A percentile compares a stretch with the other conserved stretches of the same genome.
Evolutionary conservation across 2,888 invertebrate species (phyloP).

Genomic region (Limnephilus lunatus): DNA sequence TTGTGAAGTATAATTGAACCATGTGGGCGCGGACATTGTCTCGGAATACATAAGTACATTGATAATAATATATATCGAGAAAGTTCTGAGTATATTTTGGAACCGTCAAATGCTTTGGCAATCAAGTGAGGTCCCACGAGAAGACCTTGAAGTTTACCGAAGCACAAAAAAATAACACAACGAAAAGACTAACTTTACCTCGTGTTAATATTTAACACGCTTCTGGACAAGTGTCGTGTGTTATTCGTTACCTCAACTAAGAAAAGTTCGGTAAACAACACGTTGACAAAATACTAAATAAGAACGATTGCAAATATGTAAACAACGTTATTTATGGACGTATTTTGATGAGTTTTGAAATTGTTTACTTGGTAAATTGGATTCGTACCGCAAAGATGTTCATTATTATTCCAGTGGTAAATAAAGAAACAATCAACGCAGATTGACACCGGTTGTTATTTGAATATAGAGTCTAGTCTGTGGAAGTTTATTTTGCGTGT

Average conservation of each 20-base stretch:
- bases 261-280: not conserved
- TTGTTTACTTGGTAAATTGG: not conserved
- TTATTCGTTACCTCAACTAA: not conserved
- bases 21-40: not conserved
- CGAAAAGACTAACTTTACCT: not conserved
- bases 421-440: not conserved
- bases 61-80: not conserved
- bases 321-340: not conserved
- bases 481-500: not conserved
- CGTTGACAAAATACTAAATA: not conserved
- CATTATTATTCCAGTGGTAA: not conserved
- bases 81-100: not conserved
- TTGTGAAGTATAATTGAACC: not conserved
- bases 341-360: not conserved
- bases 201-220: not conserved
- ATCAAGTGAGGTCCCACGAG: constrained; percentile 8
- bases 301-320: not conserved
- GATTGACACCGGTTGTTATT: not conserved
- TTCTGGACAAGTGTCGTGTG: not conserved
- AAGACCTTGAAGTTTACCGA: not conserved
- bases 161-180: not conserved
- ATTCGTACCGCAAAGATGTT: not conserved
- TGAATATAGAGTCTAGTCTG: not conserved
- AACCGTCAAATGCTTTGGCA: not conserved
- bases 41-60: not conserved